Base-by-base conservation (phyloP, 2,113 vertebrate species). In the Aptenodytes forsteri region DNA sequence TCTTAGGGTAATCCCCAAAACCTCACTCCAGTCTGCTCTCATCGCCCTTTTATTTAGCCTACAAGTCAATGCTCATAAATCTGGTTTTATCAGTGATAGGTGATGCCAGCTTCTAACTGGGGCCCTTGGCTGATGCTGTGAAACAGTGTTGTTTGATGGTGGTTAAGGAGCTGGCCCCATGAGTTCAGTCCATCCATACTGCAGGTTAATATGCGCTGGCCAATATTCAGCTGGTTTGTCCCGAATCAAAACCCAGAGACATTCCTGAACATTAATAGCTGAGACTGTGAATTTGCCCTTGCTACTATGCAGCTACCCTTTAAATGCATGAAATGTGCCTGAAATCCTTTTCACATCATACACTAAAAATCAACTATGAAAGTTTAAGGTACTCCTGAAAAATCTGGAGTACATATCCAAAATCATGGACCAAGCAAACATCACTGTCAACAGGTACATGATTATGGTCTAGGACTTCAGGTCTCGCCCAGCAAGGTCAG, bases 11-110 rank as follows among this genome's bases (percentile, higher is more conserved):
- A 61, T 58, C 54, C 40, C 54, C 11, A 13, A 90, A 86, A 36
- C 15, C 9, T 90, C 8, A 13, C 23, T 80, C 16, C 16, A 8
- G 25, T 70, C 58, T 92, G 18, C 10, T 96, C 9, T 49, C 22
- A 34, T 25, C 80, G 23, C 67, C 27, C 32, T 96, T 94, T 64
- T 72, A 36, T 77, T 92, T 85, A 90, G 44, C 34, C 21, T 80
- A n/a, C 5, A 46, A 72, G 32, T 9, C 0, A 0, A 56, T 46
- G 27, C 9, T 69, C 0, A 3, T 62, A 82, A 83, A 71, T 82
- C n/a, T 9, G 5, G 0, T 65, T 73, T 81, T 56, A 34, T n/a
- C 38, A 78, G n/a, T 46, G 79, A 62, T 7, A 66, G 27, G 11
- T 40, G 19, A 58, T 9, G 27, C 9, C 11, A 18, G 21, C 2